Evolutionary conservation across 2,888 invertebrate genomes (phyloP).

Genomic region (Acleris emargana): DNA sequence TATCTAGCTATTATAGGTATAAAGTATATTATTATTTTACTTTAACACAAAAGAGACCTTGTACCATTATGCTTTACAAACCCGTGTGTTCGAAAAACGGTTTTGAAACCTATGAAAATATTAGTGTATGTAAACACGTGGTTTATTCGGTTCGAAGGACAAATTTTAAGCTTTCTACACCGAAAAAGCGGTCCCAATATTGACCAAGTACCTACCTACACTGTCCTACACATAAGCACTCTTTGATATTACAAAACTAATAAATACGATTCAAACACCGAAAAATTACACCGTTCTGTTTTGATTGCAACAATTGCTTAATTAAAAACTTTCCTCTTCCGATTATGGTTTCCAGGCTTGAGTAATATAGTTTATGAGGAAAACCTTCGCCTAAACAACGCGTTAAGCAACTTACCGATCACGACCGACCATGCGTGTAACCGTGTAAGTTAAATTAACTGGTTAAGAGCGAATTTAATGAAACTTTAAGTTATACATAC

Average conservation of each 20-base stretch:
- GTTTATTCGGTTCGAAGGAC: slow-evolving; percentile 17
- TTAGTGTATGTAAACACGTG: neutral
- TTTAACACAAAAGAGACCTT: too few relatives aligned
- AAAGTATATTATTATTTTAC: too few relatives aligned
- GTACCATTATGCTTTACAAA: neutral
- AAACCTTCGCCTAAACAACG: slow-evolving; percentile 17
- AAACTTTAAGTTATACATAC: neutral
- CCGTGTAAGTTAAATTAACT: slow-evolving; percentile 8
- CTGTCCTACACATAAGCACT: too few relatives aligned
- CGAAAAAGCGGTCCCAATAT: neutral
- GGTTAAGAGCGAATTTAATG: neutral
- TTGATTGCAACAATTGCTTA: slow-evolving; percentile 21
- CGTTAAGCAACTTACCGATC: slow-evolving; percentile 19
- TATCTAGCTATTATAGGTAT: too few relatives aligned
- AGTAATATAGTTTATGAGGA: slow-evolving; percentile 13
- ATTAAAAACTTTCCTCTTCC: slow-evolving; percentile 26
- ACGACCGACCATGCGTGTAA: slow-evolving; percentile 18
- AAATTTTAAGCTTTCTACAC: slow-evolving; percentile 2
- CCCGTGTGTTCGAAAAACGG: too few relatives aligned
- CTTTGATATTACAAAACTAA: too few relatives aligned
- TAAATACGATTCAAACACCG: neutral
- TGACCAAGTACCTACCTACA: too few relatives aligned
- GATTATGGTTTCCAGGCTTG: slow-evolving; percentile 12
- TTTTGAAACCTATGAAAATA: neutral
- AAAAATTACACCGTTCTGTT: slow-evolving; percentile 18